phyloP scores from a whole-genome alignment of 2,888 invertebrate species.

The Rhagonycha lutea region DNA sequence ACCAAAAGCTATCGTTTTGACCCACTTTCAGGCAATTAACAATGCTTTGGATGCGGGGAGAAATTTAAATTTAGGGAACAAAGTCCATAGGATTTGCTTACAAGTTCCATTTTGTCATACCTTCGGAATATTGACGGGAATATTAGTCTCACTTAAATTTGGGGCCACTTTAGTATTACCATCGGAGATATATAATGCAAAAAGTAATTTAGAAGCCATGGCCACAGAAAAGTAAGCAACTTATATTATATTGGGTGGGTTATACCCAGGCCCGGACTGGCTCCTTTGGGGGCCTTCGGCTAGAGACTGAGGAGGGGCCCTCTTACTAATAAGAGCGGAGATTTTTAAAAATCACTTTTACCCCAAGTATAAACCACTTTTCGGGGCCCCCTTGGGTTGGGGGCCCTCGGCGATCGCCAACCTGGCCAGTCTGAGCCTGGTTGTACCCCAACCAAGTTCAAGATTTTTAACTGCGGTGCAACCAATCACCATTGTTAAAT shows the following conservation, averaged over 20 bases:
- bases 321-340: too few relatives aligned
- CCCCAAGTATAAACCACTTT: too few relatives aligned
- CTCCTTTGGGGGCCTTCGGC: too few relatives aligned
- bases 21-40: conserved; percentile 76
- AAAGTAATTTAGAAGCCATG: conserved; percentile 65
- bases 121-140: conserved; percentile 71
- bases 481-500: too few relatives aligned
- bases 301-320: too few relatives aligned
- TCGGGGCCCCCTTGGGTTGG: too few relatives aligned
- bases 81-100: conserved; percentile 60
- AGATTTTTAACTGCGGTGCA: conserved; percentile 26
- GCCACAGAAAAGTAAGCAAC: conserved; percentile 64
- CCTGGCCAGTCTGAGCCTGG: too few relatives aligned
- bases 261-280: too few relatives aligned
- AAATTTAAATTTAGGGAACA: conserved; percentile 55
- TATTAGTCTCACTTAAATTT: conserved; percentile 62
- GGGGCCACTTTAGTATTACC: conserved; percentile 69
- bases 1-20: conserved; percentile 76
- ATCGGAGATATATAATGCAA: conserved; percentile 63
- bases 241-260: not conserved
- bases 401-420: too few relatives aligned
- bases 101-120: conserved; percentile 85
- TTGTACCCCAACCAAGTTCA: conserved; percentile 59
- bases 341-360: too few relatives aligned
- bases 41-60: conserved; percentile 70